A percentile compares a stretch with the other conserved stretches of the same genome.
Conservation (phyloP, 1,140 invertebrate genomes). For the Tetragnatha versicolor region DNA sequence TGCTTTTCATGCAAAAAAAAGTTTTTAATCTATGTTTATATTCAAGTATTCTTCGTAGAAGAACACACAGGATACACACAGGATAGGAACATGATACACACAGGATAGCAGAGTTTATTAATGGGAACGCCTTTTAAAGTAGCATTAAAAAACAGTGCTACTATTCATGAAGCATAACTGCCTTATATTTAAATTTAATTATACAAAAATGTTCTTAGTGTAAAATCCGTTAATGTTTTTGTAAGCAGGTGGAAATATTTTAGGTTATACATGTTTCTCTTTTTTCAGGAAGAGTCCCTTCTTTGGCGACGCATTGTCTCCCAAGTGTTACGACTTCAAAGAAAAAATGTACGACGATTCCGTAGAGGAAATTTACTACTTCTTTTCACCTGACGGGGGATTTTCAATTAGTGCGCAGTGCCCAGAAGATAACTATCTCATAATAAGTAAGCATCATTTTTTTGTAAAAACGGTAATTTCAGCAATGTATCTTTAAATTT, state of each 20-base stretch:
- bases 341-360: not conserved
- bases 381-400: slow-evolving; percentile 7
- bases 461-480: too few species aligned
- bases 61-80: too few species aligned
- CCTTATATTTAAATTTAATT: too few species aligned
- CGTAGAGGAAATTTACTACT: not conserved
- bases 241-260: not conserved
- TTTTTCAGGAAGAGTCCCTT: slow-evolving; percentile 2
- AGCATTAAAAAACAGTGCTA: not conserved
- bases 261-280: not conserved
- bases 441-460: not conserved
- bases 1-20: too few species aligned
- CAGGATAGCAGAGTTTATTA: too few species aligned
- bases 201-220: too few species aligned
- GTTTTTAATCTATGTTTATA: too few species aligned
- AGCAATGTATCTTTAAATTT: too few species aligned
- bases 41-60: too few species aligned
- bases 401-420: slow-evolving; percentile 9
- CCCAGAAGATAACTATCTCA: not conserved
- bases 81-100: too few species aligned
- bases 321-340: slow-evolving; percentile 24
- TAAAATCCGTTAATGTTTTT: not conserved
- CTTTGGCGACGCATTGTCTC: slow-evolving; percentile 2
- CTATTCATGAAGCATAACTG: not conserved
- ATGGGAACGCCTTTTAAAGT: too few species aligned